A percentile compares a stretch with the other conserved stretches of the same genome.
Evolutionary conservation across 2,113 vertebrate species (phyloP).

Genomic region (Syngnathus scovelli): DNA sequence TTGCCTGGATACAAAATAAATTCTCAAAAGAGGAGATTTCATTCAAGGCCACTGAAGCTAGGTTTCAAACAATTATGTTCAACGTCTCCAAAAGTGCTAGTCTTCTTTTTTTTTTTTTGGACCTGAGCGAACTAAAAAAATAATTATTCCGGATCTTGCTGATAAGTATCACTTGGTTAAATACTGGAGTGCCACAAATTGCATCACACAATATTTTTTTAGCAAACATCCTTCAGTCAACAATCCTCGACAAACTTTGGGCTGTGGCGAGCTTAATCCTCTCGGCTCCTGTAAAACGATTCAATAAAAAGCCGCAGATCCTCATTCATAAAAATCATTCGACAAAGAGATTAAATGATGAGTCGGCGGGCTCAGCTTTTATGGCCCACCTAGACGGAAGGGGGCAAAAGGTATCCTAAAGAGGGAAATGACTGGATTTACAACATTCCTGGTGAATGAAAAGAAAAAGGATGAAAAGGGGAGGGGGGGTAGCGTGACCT

Average conservation of each 20-base stretch:
- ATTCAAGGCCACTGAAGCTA: too few species aligned
- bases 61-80: too few species aligned
- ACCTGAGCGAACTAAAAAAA: too few species aligned
- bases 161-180: constrained; percentile 13
- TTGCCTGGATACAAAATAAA: not conserved
- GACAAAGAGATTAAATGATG: not conserved
- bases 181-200: not conserved
- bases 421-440: constrained; percentile 16
- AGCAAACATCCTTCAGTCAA: constrained; percentile 16
- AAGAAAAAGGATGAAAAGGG: constrained; percentile 4
- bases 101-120: too few species aligned
- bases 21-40: not conserved
- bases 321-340: not conserved
- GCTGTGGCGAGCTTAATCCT: constrained; percentile 1
- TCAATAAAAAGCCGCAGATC: not conserved
- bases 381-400: not conserved
- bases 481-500: constrained; percentile 28
- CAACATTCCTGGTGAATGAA: constrained; percentile 26
- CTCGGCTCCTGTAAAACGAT: constrained; percentile 5
- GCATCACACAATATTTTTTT: constrained; percentile 1
- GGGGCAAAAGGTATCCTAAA: not conserved
- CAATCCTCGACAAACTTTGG: constrained; percentile 9
- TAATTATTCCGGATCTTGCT: not conserved
- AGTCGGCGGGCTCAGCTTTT: not conserved
- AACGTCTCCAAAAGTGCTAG: too few species aligned